A percentile compares a stretch with the other conserved stretches of the same genome.
These are phyloP conservation scores for Amazona vittata DNA, from an alignment of 2,113 vertebrate genomes.

Conservation along the genomic window DNA sequence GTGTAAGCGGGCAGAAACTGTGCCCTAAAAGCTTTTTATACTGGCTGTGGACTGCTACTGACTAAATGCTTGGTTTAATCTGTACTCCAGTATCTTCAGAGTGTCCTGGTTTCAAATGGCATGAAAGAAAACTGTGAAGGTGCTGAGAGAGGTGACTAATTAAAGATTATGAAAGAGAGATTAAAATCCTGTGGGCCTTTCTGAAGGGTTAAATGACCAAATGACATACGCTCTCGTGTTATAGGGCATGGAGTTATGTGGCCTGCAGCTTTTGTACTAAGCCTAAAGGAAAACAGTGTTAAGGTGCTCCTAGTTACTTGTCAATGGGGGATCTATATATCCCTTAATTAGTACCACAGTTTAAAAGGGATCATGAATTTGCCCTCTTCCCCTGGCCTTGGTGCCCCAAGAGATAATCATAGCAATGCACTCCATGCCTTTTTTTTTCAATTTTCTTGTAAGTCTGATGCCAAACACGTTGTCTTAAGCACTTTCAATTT, in stretches of 20 bases:
- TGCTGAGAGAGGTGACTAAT: conserved; percentile 37
- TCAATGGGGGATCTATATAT: background rate
- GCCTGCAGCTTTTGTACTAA: background rate
- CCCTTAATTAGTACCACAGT: background rate
- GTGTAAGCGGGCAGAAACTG: background rate
- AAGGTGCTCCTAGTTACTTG: background rate
- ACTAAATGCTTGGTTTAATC: conserved; percentile 2
- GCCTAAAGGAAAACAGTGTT: background rate
- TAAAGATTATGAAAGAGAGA: conserved; percentile 50
- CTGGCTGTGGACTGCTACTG: background rate
- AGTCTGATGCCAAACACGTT: conserved; percentile 5
- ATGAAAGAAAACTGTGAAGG: conserved; percentile 6
- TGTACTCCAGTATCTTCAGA: background rate
- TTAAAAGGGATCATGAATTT: background rate
- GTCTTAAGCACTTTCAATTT: background rate
- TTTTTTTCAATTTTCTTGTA: background rate
- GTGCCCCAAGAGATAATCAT: background rate
- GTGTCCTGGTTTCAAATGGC: conserved; percentile 4
- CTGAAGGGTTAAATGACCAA: background rate
- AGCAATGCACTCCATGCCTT: background rate
- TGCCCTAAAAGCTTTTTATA: conserved; percentile 8
- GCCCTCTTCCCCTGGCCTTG: background rate
- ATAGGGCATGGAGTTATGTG: background rate
- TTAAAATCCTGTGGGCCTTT: conserved; percentile 21
- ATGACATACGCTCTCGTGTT: background rate